Percentiles rank a stretch among this genome's conserved stretches.
Conservation (phyloP, 92 coral and sea anemone genomes). For the Phenganax subtilis region DNA sequence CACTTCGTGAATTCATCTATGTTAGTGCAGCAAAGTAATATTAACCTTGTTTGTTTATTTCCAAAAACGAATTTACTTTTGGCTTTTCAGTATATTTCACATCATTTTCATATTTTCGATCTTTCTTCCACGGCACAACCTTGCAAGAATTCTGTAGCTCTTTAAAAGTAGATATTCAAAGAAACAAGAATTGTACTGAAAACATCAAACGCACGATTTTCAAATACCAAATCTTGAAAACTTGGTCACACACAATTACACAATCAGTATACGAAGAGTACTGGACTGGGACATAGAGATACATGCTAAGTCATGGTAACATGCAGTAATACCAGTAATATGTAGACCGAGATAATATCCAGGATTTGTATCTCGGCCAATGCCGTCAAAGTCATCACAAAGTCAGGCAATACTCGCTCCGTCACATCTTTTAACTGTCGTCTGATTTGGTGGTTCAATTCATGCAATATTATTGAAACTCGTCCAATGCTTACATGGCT, state of each 20-base stretch:
- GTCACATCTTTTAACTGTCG: too few relatives aligned
- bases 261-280: neutral
- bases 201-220: neutral
- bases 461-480: too few relatives aligned
- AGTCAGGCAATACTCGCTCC: too few relatives aligned
- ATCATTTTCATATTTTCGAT: conserved; percentile 1
- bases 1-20: neutral
- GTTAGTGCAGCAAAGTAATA: too few relatives aligned
- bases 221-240: neutral
- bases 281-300: neutral
- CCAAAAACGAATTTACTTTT: conserved; percentile 17
- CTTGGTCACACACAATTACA: neutral
- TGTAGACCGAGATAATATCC: too few relatives aligned
- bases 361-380: too few relatives aligned
- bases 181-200: neutral
- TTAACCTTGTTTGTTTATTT: conserved; percentile 39
- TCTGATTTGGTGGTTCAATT: too few relatives aligned
- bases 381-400: too few relatives aligned
- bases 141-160: conserved; percentile 11
- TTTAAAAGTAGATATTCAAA: neutral
- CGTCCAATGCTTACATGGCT: too few relatives aligned
- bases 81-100: neutral
- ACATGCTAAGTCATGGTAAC: neutral
- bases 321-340: too few relatives aligned
- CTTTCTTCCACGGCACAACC: conserved; percentile 4